Conservation (phyloP, 2,113 vertebrate genomes). For the Stictonetta naevosa region DNA sequence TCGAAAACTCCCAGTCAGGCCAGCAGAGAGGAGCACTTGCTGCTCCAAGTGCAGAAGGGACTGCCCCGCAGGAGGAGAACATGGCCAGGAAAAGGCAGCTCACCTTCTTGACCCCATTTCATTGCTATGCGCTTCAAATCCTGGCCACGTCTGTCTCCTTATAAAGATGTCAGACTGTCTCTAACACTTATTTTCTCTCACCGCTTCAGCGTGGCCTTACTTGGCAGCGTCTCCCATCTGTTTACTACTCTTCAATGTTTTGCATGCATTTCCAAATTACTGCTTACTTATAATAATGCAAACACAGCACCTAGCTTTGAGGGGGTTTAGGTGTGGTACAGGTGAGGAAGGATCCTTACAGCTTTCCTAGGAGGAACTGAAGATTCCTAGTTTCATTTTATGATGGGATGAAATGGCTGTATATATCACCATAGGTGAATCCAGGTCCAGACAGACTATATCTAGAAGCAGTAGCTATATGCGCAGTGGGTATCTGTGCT, state of each 20-base stretch:
- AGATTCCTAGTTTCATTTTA: not conserved
- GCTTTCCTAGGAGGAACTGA: not conserved
- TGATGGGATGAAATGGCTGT: not conserved
- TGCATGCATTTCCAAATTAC: not conserved
- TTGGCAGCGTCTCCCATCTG: conserved; percentile 62
- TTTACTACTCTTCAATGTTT: conserved; percentile 20
- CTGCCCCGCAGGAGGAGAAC: not conserved
- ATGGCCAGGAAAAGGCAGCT: conserved; percentile 36
- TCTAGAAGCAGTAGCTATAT: not conserved
- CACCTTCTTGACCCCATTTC: not conserved
- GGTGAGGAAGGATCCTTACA: not conserved
- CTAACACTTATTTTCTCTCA: conserved; percentile 43
- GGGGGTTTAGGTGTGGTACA: not conserved
- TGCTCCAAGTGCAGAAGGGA: not conserved
- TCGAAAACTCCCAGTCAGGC: not conserved
- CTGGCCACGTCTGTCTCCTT: not conserved
- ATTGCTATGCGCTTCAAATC: conserved; percentile 29
- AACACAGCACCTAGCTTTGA: not conserved
- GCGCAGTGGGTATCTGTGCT: not conserved
- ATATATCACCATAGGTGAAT: not conserved
- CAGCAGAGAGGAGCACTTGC: not conserved
- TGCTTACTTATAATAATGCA: not conserved
- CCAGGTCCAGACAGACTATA: not conserved
- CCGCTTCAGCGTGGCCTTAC: conserved; percentile 20
- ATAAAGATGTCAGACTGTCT: conserved; percentile 55